Base-by-base conservation (phyloP, 2,113 vertebrate species). In the Lipophrys pholis region DNA sequence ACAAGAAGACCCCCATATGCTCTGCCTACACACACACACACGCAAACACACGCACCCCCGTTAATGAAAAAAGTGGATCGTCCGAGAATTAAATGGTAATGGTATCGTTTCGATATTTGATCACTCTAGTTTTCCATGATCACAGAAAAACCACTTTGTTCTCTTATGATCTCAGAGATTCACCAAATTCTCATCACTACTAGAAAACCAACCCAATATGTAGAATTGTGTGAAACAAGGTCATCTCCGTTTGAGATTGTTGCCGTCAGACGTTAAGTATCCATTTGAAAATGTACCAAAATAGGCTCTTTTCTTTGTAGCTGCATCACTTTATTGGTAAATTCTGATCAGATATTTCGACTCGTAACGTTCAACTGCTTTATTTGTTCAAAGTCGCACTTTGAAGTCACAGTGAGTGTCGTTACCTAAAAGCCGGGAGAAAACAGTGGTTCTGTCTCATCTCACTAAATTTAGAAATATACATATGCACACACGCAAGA, bases 1-100 rank as follows among this genome's bases (percentile, higher is more conserved):
- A 58, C 12, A 80, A 41, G 76, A 52, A 68, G 0, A 78, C 64
- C 45, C 54, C 62, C 54, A 74, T 58, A 49, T 48, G 58, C 51
- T 63, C 42, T 58, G 66, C 21, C 21, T 30, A 30, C 21, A 30
- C 21, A 30, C 21, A 30, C 21, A 63, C 14, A 39, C 48, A 30
- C 41, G 54, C 59, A 45, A 42, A 10, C 46, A 50, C 42, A 17
- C 48, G 41, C 71, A n/a, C 59, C 21, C n/a, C 30, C 9, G 30
- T 38, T 11, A 50, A 40, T 16, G 6, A 49, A 38, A 9, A 60
- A 17, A 3, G 9, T 50, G 45, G 11, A 45, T 53, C 16, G 36
- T 39, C 57, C 61, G 35, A 53, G 42, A 43, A 15, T 12, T 50
- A 6, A 35, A 43, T 15, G 59, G 45, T 38, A 11, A 42, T 38